Conservation (phyloP, 2,888 invertebrate genomes). For the Ligdia adustata region DNA sequence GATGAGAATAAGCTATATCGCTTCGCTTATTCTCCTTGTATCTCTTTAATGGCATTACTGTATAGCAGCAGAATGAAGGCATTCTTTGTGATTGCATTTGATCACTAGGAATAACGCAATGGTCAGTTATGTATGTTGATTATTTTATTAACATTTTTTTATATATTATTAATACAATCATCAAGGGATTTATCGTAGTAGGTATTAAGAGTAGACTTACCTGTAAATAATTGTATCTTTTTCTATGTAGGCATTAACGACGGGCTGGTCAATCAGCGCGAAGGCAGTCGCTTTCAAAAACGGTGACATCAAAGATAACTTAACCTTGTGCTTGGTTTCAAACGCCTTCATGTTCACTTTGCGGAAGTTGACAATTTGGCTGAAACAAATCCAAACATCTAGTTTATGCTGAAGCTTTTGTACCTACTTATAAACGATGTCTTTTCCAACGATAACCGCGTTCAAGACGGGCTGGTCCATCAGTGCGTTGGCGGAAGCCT, state of each 20-base stretch:
- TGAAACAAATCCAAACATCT: too few species aligned
- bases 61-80: too few species aligned
- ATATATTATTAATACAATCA: too few species aligned
- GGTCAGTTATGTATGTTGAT: too few species aligned
- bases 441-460: conserved; percentile 94
- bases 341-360: conserved; percentile 95
- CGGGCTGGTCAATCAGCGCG: conserved; percentile 97
- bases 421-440: conserved; percentile 29
- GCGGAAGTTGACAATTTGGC: conserved; percentile 96
- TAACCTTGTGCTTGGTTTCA: conserved; percentile 96
- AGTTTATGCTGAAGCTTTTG: background rate
- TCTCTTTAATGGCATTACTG: too few species aligned
- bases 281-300: conserved; percentile 98
- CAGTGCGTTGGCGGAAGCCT: conserved; percentile 97
- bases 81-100: too few species aligned
- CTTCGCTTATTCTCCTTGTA: too few species aligned
- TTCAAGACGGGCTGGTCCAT: conserved; percentile 98
- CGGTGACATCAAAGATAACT: conserved; percentile 99
- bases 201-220: too few species aligned
- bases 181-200: too few species aligned
- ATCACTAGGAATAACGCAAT: too few species aligned
- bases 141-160: too few species aligned
- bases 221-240: conserved; percentile 89
- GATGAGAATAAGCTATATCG: too few species aligned
- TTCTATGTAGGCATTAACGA: conserved; percentile 98